phyloP scores from a whole-genome alignment of 2,113 vertebrate species.

The Uropsilus gracilis region DNA sequence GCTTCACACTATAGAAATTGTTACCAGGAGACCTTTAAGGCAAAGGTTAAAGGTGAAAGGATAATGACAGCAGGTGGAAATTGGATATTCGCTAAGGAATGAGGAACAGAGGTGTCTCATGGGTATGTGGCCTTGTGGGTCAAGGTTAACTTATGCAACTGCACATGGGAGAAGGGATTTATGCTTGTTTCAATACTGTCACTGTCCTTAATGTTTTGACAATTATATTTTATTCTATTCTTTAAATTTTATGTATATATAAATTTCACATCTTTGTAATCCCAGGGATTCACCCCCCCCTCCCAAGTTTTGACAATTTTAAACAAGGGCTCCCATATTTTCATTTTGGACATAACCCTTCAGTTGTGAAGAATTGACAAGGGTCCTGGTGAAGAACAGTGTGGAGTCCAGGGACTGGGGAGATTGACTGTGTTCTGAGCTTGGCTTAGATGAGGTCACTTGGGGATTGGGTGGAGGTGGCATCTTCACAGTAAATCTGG shows the following conservation, averaged over 20 bases:
- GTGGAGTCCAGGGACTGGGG: background rate
- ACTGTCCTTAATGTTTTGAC: background rate
- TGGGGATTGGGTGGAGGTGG: background rate
- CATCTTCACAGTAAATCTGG: background rate
- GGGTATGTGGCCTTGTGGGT: no score
- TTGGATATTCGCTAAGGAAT: background rate
- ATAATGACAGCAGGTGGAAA: background rate
- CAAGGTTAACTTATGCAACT: no score
- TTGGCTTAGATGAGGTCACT: background rate
- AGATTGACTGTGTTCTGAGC: background rate
- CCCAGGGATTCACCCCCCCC: no score
- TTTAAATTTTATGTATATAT: no score
- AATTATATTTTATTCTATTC: no score
- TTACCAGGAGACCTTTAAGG: background rate
- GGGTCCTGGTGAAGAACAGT: background rate
- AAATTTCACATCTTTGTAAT: no score
- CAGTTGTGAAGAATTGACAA: background rate
- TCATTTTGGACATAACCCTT: background rate
- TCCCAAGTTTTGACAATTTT: no score
- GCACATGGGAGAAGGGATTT: rapidly evolving
- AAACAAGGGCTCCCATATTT: background rate
- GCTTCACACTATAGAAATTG: background rate
- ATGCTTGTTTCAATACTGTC: background rate
- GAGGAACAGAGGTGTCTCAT: background rate
- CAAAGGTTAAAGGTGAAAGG: no score